Percentiles rank a stretch among this genome's conserved stretches.
Conservation (phyloP, 2,797 vertebrate species). For the Catostomus latipinnis region DNA sequence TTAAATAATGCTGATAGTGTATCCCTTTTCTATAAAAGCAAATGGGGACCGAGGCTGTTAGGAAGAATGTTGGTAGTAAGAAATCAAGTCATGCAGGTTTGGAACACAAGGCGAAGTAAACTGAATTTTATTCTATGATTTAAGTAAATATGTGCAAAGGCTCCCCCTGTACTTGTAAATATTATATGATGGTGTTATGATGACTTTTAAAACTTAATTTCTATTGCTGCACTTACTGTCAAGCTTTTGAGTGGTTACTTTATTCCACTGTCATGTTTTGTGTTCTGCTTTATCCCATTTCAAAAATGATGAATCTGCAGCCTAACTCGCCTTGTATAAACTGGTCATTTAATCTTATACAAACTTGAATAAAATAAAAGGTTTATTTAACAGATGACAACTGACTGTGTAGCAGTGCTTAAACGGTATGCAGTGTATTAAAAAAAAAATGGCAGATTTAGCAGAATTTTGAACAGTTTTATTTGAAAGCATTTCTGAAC, state of each 20-base stretch:
- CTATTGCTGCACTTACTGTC: not conserved
- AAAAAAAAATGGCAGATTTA: constrained; percentile 18
- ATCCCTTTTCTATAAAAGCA: no score
- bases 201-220: not conserved
- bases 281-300: constrained; percentile 8
- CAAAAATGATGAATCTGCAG: not conserved
- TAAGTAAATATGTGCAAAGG: not conserved
- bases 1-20: no score
- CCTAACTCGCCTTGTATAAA: not conserved
- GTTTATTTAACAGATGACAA: constrained; percentile 40
- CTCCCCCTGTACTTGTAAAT: not conserved
- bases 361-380: constrained; percentile 10
- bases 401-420: constrained; percentile 8
- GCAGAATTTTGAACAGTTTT: constrained; percentile 67
- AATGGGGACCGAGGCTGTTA: no score
- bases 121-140: no score
- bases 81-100: no score
- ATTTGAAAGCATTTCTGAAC: constrained; percentile 65
- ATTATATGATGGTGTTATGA: not conserved
- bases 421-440: constrained; percentile 7
- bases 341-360: constrained; percentile 7
- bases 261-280: constrained; percentile 3
- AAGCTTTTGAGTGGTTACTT: not conserved
- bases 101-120: no score
- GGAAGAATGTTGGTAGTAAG: no score